Base-by-base conservation (phyloP, 2,113 vertebrate species). In the Pollimyrus isidori region DNA sequence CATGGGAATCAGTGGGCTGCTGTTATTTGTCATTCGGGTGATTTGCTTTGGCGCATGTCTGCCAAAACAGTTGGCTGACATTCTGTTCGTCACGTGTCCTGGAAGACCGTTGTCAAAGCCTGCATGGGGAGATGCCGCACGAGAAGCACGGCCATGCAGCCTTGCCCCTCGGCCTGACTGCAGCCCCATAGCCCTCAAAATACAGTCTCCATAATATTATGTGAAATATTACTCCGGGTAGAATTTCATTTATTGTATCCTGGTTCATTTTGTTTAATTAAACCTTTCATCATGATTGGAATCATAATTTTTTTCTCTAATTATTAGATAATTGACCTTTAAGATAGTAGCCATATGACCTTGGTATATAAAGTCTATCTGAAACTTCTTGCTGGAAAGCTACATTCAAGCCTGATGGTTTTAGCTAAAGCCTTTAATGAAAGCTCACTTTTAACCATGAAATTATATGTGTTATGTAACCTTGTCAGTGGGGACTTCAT, bases 11-110 rank as follows among this genome's bases (percentile, higher is more conserved):
- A 19, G 35, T 4, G 17, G 35, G 35, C 45, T 87, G 21, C 69
- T 30, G 90, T 87, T 65, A 26, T 91, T 88, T 56, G 89, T 91
- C 87, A 87, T 53, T 65, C 39, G 35, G 35, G 65, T 4, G 86
- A 89, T 92, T 92, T 82, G 50, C 85, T 35, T n/a, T 13, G 11
- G 23, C 3, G 19, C 85, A 52, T 4, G 35, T 53, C n/a, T 26
- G 48, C 23, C 85, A 84, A 42, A 53, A 49, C 62, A 69, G 62
- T 69, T 30, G 21, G 53, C 62, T 82, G 88, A 26, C n/a, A 53
- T 82, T 23, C 48, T 62, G 88, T 90, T 49, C 30, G 73, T 90
- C 86, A 88, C 50, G 11, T 17, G 58, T 56, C 88, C 46, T 19
- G 48, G n/a, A 35, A 21, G 62, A 45, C 5, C 23, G 1, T 46